Evolutionary conservation across 2,113 vertebrate genomes (phyloP).

Genomic region (Eurypyga helias): DNA sequence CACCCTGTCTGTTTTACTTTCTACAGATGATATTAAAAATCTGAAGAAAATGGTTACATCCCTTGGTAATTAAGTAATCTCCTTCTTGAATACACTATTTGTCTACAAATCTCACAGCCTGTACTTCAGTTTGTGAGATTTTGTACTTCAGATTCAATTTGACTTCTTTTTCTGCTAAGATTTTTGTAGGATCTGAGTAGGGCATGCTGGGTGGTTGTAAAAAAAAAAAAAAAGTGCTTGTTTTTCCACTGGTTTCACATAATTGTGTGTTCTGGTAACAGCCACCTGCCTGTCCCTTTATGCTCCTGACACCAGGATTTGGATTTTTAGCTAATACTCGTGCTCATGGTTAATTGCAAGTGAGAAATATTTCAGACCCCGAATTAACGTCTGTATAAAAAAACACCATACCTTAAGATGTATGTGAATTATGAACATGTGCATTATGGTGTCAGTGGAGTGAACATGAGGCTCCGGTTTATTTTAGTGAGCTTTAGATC

Average conservation of each 20-base stretch:
- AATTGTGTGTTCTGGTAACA: not conserved
- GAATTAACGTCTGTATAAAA: not conserved
- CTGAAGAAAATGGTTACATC: not conserved
- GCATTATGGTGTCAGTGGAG: not conserved
- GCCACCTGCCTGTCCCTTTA: not conserved
- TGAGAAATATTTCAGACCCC: not conserved
- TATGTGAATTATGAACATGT: not conserved
- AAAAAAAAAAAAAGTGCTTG: not conserved
- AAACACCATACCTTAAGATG: not conserved
- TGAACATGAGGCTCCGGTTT: not conserved
- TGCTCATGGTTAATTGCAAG: not conserved
- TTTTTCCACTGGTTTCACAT: not conserved
- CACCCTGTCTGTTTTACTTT: not conserved
- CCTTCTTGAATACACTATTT: not conserved
- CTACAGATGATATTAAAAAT: not conserved
- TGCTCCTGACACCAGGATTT: not conserved
- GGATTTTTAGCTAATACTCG: not conserved
- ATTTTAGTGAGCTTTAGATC: not conserved
- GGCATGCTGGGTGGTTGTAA: not conserved
- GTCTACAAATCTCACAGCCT: not conserved
- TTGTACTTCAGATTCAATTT: too few relatives aligned
- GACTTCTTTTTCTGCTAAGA: not conserved
- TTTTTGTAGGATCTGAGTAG: not conserved
- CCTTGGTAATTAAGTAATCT: constrained; percentile 13
- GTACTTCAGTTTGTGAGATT: not conserved